These are phyloP conservation scores for Stichodactyla mertensii DNA, from an alignment of 64 coral and sea anemone genomes.

Conservation along the genomic window DNA sequence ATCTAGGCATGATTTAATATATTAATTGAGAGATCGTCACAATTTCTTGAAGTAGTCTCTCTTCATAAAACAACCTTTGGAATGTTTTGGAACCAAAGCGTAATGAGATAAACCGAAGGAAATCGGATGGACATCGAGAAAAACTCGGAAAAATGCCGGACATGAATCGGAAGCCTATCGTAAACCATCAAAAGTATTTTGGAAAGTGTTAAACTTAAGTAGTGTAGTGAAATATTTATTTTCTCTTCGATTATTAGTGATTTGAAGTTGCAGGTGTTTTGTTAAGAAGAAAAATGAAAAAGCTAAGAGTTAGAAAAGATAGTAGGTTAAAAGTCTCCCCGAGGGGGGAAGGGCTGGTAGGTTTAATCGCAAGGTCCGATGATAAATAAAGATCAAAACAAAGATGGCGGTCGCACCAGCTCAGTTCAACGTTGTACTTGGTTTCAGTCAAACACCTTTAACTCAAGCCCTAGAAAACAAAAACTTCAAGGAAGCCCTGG, in stretches of 20 bases:
- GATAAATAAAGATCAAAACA: background rate
- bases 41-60: background rate
- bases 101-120: background rate
- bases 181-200: background rate
- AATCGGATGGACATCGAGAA: background rate
- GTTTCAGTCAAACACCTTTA: conserved; percentile 72
- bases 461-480: conserved; percentile 74
- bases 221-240: too few relatives aligned
- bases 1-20: background rate
- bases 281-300: too few relatives aligned
- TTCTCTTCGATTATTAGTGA: too few relatives aligned
- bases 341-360: background rate
- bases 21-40: background rate
- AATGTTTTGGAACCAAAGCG: background rate
- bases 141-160: background rate
- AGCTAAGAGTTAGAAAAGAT: too few relatives aligned
- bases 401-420: conserved; percentile 68
- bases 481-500: conserved; percentile 71
- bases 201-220: background rate
- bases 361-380: too few relatives aligned
- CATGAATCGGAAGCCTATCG: background rate
- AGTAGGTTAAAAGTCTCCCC: background rate
- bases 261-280: too few relatives aligned
- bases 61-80: background rate
- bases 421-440: conserved; percentile 79